Base-by-base conservation (phyloP, 1,140 invertebrate genomes). In the Habropoda laboriosa region DNA sequence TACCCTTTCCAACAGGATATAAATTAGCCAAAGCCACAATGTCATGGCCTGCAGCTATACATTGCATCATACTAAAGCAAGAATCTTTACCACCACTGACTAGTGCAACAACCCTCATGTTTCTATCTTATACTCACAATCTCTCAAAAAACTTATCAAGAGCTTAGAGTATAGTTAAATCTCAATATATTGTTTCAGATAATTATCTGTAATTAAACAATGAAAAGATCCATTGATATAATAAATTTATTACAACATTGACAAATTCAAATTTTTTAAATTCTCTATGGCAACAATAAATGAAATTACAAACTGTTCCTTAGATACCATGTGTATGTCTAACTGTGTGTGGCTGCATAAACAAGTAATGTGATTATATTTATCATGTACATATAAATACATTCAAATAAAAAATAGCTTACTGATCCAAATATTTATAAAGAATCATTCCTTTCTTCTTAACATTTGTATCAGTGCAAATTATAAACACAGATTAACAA, bases 31-130 rank as follows among this genome's bases (percentile, higher is more conserved):
- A 93, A 49, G 98, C 99, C 38, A 99, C 97, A 88, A 99, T 97
- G 88, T 98, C 95, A 94, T 99, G 99, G 47, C 98, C 98, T 91
- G 98, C 97, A 88, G 96, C 96, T 86, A 99, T 95, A 94, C 98
- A 99, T 93, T 99, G 97, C 96, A 99, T 97, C 96, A 99, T 98
- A 92, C 99, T 99, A 93, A 97, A 99, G 93, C 97, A 99, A 94
- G 98, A 99, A 93, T 99, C 99, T 94, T 99, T 99, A 78, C 99
- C 99, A 88, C 99, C 99, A 94, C 98, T 99, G 85, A 98, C 95
- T 90, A 98, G 94, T 72, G 97, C 97, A 74, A 98, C 97, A 74
- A 98, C 96, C 93, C 95, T 96, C 97, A 98, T 98, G 88, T 87
- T 81, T 58, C 70, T 84, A 53, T 45, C 77, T 86, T 47, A 66